A percentile compares a stretch with the other conserved stretches of the same genome.
These are phyloP conservation scores for Nothobranchius kuhntae DNA, from an alignment of 2,113 vertebrate species.

Conservation along the genomic window DNA sequence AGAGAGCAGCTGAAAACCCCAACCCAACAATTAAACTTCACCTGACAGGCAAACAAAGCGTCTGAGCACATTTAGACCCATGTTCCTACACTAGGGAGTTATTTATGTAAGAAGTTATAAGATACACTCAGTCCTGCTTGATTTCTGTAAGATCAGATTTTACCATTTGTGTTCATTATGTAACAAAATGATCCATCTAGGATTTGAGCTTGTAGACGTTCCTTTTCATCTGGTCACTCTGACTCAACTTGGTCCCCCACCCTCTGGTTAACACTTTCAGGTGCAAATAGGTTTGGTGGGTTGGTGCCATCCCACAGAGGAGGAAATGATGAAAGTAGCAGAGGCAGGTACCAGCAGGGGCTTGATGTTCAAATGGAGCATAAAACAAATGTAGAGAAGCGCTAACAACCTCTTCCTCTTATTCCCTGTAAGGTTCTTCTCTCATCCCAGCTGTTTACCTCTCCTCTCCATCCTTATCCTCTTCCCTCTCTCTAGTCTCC, in stretches of 20 bases:
- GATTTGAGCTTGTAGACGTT: background rate
- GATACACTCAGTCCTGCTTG: no score
- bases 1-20: background rate
- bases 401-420: background rate
- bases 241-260: background rate
- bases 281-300: background rate
- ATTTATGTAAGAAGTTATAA: no score
- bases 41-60: background rate
- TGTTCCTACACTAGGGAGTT: no score
- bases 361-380: background rate
- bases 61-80: background rate
- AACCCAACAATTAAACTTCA: background rate
- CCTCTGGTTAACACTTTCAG: conserved; percentile 6
- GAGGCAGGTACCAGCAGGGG: background rate
- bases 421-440: background rate
- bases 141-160: no score
- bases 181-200: background rate
- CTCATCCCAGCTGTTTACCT: conserved; percentile 1
- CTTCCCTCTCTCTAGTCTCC: background rate
- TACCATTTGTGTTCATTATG: background rate
- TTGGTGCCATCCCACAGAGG: conserved; percentile 8
- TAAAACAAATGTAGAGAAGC: conserved; percentile 1
- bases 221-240: conserved; percentile 6
- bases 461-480: background rate
- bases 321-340: background rate